Conservation (phyloP, 2,888 invertebrate genomes). For the Philopedon plagiatum region DNA sequence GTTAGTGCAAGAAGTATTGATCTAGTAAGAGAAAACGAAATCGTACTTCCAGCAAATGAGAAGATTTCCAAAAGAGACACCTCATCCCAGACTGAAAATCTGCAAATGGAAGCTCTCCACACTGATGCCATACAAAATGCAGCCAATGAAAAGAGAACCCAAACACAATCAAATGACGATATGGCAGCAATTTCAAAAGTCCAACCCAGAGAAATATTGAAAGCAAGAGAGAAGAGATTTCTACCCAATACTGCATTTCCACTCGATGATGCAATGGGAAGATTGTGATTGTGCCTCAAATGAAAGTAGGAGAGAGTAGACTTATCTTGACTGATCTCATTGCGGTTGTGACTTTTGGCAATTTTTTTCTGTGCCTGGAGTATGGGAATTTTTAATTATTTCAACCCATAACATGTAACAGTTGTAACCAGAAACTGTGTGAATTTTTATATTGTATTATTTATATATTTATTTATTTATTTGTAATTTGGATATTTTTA, state of each 20-base stretch:
- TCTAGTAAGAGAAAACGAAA: constrained; percentile 31
- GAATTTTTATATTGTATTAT: background rate
- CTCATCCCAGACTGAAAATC: background rate
- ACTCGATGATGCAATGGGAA: constrained; percentile 35
- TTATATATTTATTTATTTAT: constrained; percentile 16
- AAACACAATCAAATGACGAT: constrained; percentile 12
- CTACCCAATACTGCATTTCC: constrained; percentile 31
- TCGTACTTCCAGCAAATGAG: constrained; percentile 46
- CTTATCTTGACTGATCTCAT: constrained; percentile 43
- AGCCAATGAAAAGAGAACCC: too few species aligned
- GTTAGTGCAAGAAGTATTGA: constrained; percentile 27
- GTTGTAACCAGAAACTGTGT: background rate
- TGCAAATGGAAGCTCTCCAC: background rate
- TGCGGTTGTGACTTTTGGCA: constrained; percentile 19
- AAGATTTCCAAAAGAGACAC: constrained; percentile 45
- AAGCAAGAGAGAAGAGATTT: constrained; percentile 32
- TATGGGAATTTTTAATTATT: background rate
- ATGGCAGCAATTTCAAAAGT: background rate
- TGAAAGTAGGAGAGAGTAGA: constrained; percentile 39
- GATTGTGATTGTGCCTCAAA: constrained; percentile 4
- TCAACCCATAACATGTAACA: background rate
- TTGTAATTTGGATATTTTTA: background rate
- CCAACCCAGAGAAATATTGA: background rate
- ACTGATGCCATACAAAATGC: background rate
- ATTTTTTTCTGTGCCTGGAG: background rate